Evolutionary conservation across 2,888 invertebrate species (phyloP).

Genomic region (Rugalucina vietnamica): DNA sequence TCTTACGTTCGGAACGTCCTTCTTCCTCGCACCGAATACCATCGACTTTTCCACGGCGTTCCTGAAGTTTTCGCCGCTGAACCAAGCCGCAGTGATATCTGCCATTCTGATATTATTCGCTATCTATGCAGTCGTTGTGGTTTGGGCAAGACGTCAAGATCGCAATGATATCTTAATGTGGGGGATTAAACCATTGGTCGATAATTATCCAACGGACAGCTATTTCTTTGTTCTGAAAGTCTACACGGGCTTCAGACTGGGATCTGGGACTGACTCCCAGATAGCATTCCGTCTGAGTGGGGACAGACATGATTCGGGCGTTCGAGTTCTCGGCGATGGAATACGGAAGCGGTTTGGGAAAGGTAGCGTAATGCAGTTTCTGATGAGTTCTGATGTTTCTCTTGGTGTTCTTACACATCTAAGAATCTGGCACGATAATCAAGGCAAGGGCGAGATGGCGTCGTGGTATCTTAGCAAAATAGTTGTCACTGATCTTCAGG

Average conservation of each 20-base stretch:
- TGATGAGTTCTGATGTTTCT: slow-evolving; percentile 63
- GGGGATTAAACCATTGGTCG: slow-evolving; percentile 60
- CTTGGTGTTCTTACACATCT: slow-evolving; percentile 80
- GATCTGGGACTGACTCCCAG: slow-evolving; percentile 62
- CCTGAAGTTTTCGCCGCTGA: slow-evolving; percentile 77
- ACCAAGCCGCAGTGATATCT: slow-evolving; percentile 82
- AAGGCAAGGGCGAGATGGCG: slow-evolving; percentile 75
- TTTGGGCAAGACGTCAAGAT: slow-evolving; percentile 79
- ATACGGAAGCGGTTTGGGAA: slow-evolving; percentile 54
- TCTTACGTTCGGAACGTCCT: slow-evolving; percentile 78
- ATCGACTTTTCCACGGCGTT: slow-evolving; percentile 81
- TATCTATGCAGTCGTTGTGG: slow-evolving; percentile 68
- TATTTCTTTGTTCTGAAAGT: slow-evolving; percentile 65
- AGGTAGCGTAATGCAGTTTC: slow-evolving; percentile 57
- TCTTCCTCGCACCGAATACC: slow-evolving; percentile 80
- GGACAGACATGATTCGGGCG: slow-evolving; percentile 68
- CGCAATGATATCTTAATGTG: slow-evolving; percentile 71
- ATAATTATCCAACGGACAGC: slow-evolving; percentile 54
- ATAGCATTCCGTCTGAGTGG: slow-evolving; percentile 71
- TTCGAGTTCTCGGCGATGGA: slow-evolving; percentile 64
- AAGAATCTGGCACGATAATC: slow-evolving; percentile 83
- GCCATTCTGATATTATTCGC: slow-evolving; percentile 76
- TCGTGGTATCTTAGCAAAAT: slow-evolving; percentile 82
- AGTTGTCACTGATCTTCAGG: slow-evolving; percentile 80
- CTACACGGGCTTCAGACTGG: slow-evolving; percentile 60